A percentile compares a stretch with the other conserved stretches of the same genome.
phyloP scores from a whole-genome alignment of 2,888 invertebrate species.

The Oithona nana region DNA sequence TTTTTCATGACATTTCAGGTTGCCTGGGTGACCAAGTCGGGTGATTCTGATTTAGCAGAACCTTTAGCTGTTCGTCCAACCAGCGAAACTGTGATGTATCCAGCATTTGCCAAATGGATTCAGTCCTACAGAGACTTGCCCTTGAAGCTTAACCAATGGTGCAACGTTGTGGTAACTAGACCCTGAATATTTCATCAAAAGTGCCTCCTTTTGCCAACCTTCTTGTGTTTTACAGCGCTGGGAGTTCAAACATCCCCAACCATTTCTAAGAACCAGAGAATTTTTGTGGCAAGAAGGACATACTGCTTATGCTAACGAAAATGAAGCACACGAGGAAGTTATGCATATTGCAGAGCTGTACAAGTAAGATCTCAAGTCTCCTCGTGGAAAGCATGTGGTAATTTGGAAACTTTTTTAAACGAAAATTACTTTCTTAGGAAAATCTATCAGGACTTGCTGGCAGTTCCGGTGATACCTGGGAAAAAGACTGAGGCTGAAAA shows the following conservation, averaged over 20 bases:
- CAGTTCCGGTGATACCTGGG: conserved; percentile 86
- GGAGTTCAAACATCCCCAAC: conserved; percentile 99
- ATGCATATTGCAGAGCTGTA: conserved; percentile 48
- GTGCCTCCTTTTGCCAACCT: not conserved
- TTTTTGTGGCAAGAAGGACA: conserved; percentile 99
- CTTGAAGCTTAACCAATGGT: conserved; percentile 93
- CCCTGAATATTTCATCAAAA: not conserved
- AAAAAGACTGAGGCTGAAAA: conserved; percentile 97
- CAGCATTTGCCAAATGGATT: conserved; percentile 93
- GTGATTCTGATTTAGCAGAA: conserved; percentile 81
- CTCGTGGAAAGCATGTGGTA: no score
- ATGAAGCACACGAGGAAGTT: conserved; percentile 66
- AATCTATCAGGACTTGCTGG: conserved; percentile 73
- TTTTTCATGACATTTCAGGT: no score
- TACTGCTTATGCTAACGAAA: conserved; percentile 63
- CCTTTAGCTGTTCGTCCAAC: conserved; percentile 95
- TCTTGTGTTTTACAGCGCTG: conserved; percentile 48
- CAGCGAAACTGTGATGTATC: conserved; percentile 99
- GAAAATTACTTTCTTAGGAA: no score
- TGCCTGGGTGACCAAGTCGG: conserved; percentile 84
- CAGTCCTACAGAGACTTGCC: conserved; percentile 94
- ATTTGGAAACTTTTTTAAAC: no score
- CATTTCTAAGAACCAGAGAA: conserved; percentile 90
- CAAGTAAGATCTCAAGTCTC: no score
- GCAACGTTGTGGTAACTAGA: conserved; percentile 77